Evolutionary conservation across 2,888 invertebrate genomes (phyloP).

Genomic region (Pseudanteris insignis): DNA sequence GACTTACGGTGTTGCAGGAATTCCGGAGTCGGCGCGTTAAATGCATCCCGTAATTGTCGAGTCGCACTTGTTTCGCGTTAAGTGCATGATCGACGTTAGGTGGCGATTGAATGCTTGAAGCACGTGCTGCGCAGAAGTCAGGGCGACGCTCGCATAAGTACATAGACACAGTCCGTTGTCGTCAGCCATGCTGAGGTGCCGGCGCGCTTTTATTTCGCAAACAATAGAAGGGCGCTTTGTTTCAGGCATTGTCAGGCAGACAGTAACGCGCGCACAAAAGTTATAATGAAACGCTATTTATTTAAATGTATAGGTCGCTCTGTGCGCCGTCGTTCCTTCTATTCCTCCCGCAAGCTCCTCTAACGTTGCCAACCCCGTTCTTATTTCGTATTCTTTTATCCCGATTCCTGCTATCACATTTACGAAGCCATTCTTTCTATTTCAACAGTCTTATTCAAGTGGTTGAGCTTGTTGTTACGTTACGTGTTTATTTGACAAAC

Average conservation of each 20-base stretch:
- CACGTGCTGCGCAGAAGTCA: constrained; percentile 32
- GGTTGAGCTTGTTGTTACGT: constrained; percentile 35
- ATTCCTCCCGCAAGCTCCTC: constrained; percentile 1
- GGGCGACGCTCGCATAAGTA: constrained; percentile 14
- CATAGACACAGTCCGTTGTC: constrained; percentile 49
- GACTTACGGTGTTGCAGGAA: too few species aligned
- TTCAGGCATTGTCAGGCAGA: constrained; percentile 63
- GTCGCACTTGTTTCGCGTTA: constrained; percentile 9
- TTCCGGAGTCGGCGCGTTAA: constrained; percentile 5
- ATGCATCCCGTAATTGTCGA: constrained; percentile 1
- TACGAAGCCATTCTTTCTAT: constrained; percentile 55
- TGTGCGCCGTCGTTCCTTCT: constrained; percentile 15
- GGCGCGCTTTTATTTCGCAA: constrained; percentile 64
- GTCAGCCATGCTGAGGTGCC: constrained; percentile 57
- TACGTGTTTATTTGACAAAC: constrained; percentile 28
- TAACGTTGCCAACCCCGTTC: constrained; percentile 46
- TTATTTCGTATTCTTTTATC: constrained; percentile 61
- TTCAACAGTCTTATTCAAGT: constrained; percentile 55
- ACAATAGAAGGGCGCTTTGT: constrained; percentile 64
- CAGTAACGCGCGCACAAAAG: constrained; percentile 63
- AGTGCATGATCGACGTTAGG: constrained; percentile 34
- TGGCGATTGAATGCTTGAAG: constrained; percentile 15
- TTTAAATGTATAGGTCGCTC: constrained; percentile 62
- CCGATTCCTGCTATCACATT: constrained; percentile 58
- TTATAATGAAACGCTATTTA: constrained; percentile 66